These are phyloP conservation scores for Ophthalmolycus amberensis DNA, from an alignment of 2,113 vertebrate species.

Conservation along the genomic window DNA sequence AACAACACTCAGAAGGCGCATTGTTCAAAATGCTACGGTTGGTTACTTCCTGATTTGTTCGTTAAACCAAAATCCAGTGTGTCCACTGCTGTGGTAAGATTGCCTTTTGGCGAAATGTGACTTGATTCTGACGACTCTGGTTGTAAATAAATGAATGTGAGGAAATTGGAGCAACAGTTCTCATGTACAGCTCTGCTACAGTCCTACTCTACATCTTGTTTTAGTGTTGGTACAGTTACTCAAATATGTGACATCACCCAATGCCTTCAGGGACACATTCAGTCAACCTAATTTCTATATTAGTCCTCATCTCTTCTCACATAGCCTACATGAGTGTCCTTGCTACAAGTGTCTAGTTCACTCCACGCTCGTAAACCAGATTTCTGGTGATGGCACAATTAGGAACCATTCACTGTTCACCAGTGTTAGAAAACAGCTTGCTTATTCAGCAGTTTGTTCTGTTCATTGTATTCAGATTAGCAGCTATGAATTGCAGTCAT, in stretches of 20 bases:
- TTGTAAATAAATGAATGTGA: slow-evolving; percentile 23
- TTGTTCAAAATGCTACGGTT: slow-evolving; percentile 20
- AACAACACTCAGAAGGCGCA: slow-evolving; percentile 31
- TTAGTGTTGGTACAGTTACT: slow-evolving; percentile 58
- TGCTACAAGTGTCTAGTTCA: slow-evolving; percentile 41
- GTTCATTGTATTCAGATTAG: not conserved
- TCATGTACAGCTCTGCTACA: slow-evolving; percentile 11
- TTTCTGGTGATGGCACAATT: slow-evolving; percentile 29
- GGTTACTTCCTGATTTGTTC: slow-evolving; percentile 17
- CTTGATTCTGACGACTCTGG: not conserved
- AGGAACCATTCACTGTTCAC: slow-evolving; percentile 11
- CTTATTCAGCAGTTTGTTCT: slow-evolving; percentile 6
- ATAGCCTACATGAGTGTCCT: slow-evolving; percentile 71
- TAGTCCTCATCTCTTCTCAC: slow-evolving; percentile 66
- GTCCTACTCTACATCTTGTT: slow-evolving; percentile 43
- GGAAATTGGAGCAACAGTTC: slow-evolving; percentile 17
- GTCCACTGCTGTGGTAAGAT: not conserved
- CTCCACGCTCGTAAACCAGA: slow-evolving; percentile 27
- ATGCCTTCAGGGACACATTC: slow-evolving; percentile 68
- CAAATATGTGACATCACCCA: slow-evolving; percentile 67
- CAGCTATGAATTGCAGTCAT: not conserved
- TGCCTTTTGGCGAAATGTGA: slow-evolving; percentile 14
- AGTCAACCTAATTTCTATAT: slow-evolving; percentile 82
- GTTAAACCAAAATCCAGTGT: slow-evolving; percentile 15
- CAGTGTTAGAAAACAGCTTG: not conserved